phyloP scores from a whole-genome alignment of 2,797 vertebrate species.

The Characodon lateralis region DNA sequence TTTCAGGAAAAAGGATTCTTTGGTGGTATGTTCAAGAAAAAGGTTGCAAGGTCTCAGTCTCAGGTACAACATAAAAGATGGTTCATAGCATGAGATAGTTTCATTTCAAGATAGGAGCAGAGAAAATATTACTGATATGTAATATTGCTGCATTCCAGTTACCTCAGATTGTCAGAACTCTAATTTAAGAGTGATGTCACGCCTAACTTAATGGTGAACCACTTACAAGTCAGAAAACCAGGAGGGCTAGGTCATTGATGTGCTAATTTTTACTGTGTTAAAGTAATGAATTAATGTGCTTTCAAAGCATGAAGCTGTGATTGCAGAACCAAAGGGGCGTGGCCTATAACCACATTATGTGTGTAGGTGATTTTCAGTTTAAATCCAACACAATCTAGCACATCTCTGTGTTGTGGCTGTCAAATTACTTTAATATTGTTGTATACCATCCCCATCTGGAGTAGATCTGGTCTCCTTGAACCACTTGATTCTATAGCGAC shows the following conservation, averaged over 20 bases:
- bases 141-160: not conserved
- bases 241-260: not conserved
- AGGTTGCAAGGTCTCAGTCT: constrained; percentile 48
- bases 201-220: no score
- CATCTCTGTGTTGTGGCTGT: not conserved
- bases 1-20: constrained; percentile 66
- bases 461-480: no score
- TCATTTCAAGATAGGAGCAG: not conserved
- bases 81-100: not conserved
- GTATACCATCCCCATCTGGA: no score
- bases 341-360: not conserved
- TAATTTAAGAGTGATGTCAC: not conserved
- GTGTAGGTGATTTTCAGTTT: not conserved
- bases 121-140: not conserved
- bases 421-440: no score
- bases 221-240: not conserved
- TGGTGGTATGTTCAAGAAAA: constrained; percentile 64
- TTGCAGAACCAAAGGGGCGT: not conserved
- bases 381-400: not conserved
- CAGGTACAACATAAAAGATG: constrained; percentile 41
- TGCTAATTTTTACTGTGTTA: not conserved
- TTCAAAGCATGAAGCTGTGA: not conserved
- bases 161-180: not conserved
- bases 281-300: not conserved
- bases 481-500: no score